Conservation (phyloP, 2,797 vertebrate genomes). For the Poeciliopsis gracilis region DNA sequence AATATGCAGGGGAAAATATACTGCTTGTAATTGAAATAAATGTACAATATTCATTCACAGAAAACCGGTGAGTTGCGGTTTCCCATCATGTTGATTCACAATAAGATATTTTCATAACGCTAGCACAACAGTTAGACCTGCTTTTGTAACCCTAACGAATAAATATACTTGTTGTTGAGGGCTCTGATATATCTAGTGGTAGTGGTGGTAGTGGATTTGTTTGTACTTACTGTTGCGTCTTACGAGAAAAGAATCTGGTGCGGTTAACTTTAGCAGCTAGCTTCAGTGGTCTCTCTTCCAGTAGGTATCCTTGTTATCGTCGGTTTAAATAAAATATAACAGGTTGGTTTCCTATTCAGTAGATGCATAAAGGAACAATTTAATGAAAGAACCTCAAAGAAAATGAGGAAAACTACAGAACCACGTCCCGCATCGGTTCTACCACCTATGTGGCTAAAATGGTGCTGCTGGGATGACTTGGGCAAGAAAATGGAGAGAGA, state of each 20-base stretch:
- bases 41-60: not conserved
- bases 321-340: not conserved
- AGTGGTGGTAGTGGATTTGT: not conserved
- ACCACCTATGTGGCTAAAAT: conserved; percentile 62
- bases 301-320: conserved; percentile 2
- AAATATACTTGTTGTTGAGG: not conserved
- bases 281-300: conserved; percentile 7
- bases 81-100: not conserved
- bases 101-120: not conserved
- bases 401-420: not conserved
- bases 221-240: conserved; percentile 59
- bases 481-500: conserved; percentile 74
- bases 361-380: accelerated
- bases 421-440: accelerated
- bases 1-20: not conserved
- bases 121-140: not conserved
- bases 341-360: not conserved
- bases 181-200: not conserved
- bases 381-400: not conserved
- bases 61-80: not conserved
- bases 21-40: not conserved
- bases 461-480: conserved; percentile 45
- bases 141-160: not conserved
- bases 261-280: conserved; percentile 51
- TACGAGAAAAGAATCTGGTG: conserved; percentile 15